Evolutionary conservation across 2,113 vertebrate genomes (phyloP), one percentile per base, ranked within the genome.

Genomic region (Muscicapa adusta): DNA sequence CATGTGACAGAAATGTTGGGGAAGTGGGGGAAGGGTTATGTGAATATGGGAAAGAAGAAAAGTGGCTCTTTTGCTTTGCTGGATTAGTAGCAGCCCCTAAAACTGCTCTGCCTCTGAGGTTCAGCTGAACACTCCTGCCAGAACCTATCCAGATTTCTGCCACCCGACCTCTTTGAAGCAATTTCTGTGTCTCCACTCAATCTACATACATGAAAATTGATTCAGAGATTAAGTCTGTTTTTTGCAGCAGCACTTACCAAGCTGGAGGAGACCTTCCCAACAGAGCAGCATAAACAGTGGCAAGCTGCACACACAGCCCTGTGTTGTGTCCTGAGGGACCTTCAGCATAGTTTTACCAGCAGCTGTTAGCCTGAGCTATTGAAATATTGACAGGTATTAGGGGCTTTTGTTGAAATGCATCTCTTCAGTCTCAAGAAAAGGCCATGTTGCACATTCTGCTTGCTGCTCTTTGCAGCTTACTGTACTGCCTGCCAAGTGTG

Each of bases 101-200:
- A 43, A 9, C 14, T 68, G 33, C 26, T 87, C 51, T 47, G 31
- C 34, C 36, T 78, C 61, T 28, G 31, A 14, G 22, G 9, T 43
- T 87, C 43, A 78, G 34, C 18, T 29, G 42, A 26, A 62, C n/a
- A 6, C 4, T 94, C 47, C 54, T 61, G 26, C 18, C 38, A 43
- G 23, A 82, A 60, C 5, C 10, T 54, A 14, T 11, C 6, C 4
- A 4, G 11, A 6, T 62, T 58, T 89, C 33, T 81, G 71, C 40
- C 36, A 57, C 77, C 23, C 0, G 0, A 12, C 11, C 13, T 67
- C 5, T 1, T 4, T 56, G 47, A 81, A 43, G 34, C 12, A 71
- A 47, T 40, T 73, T 58, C 48, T 43, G 14, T 57, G 6, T 43
- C 57, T 56, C 18, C 8, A 5, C 18, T 81, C 40, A 5, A 15